Base-by-base conservation (phyloP, 2,113 vertebrate species). In the Dolichotis patagonum region DNA sequence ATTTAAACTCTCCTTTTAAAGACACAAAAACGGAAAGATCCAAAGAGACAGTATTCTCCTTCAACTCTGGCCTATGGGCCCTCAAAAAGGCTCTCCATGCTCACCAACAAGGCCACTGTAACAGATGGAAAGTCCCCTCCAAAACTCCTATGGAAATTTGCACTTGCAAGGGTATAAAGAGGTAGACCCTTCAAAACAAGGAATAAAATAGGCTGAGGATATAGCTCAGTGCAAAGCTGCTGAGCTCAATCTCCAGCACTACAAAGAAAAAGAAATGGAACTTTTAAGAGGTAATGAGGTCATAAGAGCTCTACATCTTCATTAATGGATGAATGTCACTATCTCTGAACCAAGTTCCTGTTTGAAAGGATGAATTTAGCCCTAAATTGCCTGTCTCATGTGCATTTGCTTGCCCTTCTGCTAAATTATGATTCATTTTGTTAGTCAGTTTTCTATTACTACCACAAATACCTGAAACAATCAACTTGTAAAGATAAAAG, bases 1-100 rank as follows among this genome's bases (percentile, higher is more conserved):
- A 60, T 87, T 96, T 94, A 73, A 92, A 71, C 13, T 20, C 20
- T 92, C 67, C 54, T 75, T 60, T 82, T 14, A 52, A 78, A 58
- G 90, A 13, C 2, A 73, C 35, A 54, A 22, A 22, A 87, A 67
- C 16, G 77, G 84, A 26, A 88, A 95, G 90, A 41, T 73, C 38
- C 4, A 28, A 38, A 75, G 52, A 54, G 43, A 91, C 0, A 30
- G 43, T 19, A 0, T 20, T 73, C 46, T 62, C 87, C 65, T 56
- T 85, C 89, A 65, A 63, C 52, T 73, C 13, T 6, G 43, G 28
- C 5, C 63, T 35, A 1, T 14, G 4, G 16, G 30, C 52, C 73
- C 56, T 71, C 38, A 58, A 38, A 83, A 22, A 77, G 12, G 2
- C 80, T 16, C 32, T 35, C 14, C 19, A 56, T 11, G 13, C 38